These are phyloP conservation scores for Drosophila subpulchrella DNA, from an alignment of 1,140 invertebrate genomes.

Conservation along the genomic window DNA sequence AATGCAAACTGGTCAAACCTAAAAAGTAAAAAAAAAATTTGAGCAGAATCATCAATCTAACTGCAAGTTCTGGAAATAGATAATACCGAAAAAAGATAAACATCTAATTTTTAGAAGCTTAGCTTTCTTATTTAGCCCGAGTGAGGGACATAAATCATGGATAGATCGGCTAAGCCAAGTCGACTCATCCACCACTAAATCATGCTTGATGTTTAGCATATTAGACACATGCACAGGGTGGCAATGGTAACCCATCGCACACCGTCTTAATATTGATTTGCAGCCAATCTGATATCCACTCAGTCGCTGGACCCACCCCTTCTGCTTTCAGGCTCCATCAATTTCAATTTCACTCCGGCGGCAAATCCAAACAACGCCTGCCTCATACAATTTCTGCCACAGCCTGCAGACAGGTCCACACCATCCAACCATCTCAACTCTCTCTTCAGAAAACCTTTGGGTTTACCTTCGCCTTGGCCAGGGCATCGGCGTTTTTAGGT, in stretches of 20 bases:
- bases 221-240: conserved; percentile 70
- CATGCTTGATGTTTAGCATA: conserved; percentile 73
- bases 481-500: conserved; percentile 70
- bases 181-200: conserved; percentile 60
- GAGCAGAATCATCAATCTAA: not conserved
- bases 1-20: too few species aligned
- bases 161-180: conserved; percentile 13
- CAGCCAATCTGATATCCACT: conserved; percentile 38
- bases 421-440: conserved; percentile 1
- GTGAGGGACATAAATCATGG: conserved; percentile 55
- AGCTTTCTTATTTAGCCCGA: not conserved
- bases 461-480: not conserved
- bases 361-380: conserved; percentile 80
- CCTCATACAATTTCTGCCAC: conserved; percentile 74
- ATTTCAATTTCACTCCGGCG: conserved; percentile 80
- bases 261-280: conserved; percentile 66
- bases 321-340: conserved; percentile 71
- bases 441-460: not conserved
- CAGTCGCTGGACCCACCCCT: conserved; percentile 34
- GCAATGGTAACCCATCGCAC: not conserved
- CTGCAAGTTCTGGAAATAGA: not conserved
- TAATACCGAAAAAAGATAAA: not conserved
- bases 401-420: conserved; percentile 55
- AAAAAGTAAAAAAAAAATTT: too few species aligned
- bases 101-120: not conserved